Conservation (phyloP, 2,888 invertebrate species). For the Ectropis crepuscularia region DNA sequence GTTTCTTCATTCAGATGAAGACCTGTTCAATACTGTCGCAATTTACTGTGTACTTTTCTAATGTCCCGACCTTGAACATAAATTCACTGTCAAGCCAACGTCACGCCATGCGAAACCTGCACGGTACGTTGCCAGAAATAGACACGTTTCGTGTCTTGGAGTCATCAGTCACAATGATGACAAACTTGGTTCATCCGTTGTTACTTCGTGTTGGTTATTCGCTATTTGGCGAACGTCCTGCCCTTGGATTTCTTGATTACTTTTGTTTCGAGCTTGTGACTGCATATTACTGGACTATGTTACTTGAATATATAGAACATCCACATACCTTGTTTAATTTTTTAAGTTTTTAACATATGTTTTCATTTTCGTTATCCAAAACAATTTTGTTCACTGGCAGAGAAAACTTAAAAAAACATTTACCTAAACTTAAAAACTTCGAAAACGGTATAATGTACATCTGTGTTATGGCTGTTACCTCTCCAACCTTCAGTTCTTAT, state of each 20-base stretch:
- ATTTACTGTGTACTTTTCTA: constrained; percentile 32
- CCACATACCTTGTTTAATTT: too few relatives aligned
- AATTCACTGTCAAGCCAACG: constrained; percentile 43
- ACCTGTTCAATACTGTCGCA: not conserved
- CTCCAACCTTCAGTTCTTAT: too few relatives aligned
- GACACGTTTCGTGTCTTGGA: constrained; percentile 56
- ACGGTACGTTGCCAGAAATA: constrained; percentile 47
- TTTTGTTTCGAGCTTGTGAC: constrained; percentile 6
- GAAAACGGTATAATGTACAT: too few relatives aligned
- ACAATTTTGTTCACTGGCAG: too few relatives aligned
- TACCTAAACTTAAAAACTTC: too few relatives aligned
- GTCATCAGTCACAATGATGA: constrained; percentile 53
- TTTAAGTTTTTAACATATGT: too few relatives aligned
- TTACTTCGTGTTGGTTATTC: constrained; percentile 34
- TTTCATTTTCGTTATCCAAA: too few relatives aligned
- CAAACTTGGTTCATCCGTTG: constrained; percentile 48
- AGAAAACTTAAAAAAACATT: too few relatives aligned
- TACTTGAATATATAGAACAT: too few relatives aligned
- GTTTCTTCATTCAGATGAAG: too few relatives aligned
- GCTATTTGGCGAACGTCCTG: constrained; percentile 18
- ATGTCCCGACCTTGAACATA: constrained; percentile 46
- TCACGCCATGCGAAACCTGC: constrained; percentile 28
- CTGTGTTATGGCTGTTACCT: too few relatives aligned
- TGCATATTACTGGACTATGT: too few relatives aligned
- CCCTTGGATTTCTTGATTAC: constrained; percentile 18